These are phyloP conservation scores for Aleiodes sp. DNA, from an alignment of 1,140 invertebrate species.

Conservation along the genomic window DNA sequence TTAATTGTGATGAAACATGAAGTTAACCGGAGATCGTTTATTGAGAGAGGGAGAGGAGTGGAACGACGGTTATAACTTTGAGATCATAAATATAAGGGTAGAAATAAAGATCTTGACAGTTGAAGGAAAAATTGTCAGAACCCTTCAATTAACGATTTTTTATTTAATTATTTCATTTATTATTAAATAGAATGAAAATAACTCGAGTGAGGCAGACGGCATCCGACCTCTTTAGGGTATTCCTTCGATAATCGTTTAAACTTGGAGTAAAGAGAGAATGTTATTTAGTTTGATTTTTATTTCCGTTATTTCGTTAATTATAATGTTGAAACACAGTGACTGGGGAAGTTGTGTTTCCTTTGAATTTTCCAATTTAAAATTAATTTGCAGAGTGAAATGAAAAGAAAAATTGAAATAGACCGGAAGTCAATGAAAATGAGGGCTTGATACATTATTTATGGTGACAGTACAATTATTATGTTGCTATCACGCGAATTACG, in stretches of 20 bases:
- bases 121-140: neutral
- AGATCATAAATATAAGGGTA: constrained; percentile 2
- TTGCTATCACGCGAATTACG: no score
- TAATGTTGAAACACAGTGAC: neutral
- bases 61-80: neutral
- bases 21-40: neutral
- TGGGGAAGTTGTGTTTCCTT: no score
- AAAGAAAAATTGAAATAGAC: neutral
- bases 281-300: constrained; percentile 34
- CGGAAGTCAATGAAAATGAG: no score
- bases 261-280: constrained; percentile 10
- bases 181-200: no score
- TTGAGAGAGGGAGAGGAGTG: no score
- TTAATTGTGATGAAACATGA: neutral
- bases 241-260: constrained; percentile 27
- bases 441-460: no score
- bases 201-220: neutral
- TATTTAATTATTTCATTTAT: constrained; percentile 4
- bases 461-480: no score
- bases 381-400: neutral
- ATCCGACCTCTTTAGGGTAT: constrained; percentile 10
- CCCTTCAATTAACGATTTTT: neutral
- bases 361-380: no score
- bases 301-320: constrained; percentile 34
- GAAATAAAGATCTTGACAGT: neutral